Percentiles rank a stretch among this genome's conserved stretches.
Conservation (phyloP, 2,888 invertebrate genomes). For the Mayetiola destructor region DNA sequence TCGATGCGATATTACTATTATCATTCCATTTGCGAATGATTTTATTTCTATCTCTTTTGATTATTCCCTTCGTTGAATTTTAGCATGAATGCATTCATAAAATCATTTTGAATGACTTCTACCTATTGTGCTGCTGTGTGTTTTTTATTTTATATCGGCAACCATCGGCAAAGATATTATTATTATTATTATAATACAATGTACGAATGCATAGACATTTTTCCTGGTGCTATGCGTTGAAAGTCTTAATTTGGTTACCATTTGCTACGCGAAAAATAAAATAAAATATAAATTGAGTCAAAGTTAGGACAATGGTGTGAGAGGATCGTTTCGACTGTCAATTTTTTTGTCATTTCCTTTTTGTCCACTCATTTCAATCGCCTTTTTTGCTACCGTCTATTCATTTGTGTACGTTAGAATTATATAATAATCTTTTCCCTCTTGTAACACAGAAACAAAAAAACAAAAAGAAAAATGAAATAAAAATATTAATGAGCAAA, state of each 20-base stretch:
- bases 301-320: not conserved
- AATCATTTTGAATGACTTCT: not conserved
- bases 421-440: too few relatives aligned
- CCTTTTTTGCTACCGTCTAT: not conserved
- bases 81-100: too few relatives aligned
- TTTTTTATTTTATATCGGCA: too few relatives aligned
- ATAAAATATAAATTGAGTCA: conserved; percentile 9
- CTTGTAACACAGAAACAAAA: not conserved
- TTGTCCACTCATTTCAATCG: too few relatives aligned
- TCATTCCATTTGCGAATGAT: not conserved
- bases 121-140: not conserved
- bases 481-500: conserved; percentile 2
- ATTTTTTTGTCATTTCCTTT: too few relatives aligned
- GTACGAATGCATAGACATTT: too few relatives aligned
- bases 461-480: not conserved
- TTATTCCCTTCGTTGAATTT: too few relatives aligned
- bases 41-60: not conserved
- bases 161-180: too few relatives aligned
- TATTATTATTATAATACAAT: too few relatives aligned
- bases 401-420: conserved; percentile 9
- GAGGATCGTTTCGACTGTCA: too few relatives aligned
- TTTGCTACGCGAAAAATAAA: conserved; percentile 5
- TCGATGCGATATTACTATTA: conserved; percentile 4
- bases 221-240: not conserved
- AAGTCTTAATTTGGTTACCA: conserved; percentile 1